Conservation (phyloP, 2,888 invertebrate species). For the Chalcosyrphus nemorum region DNA sequence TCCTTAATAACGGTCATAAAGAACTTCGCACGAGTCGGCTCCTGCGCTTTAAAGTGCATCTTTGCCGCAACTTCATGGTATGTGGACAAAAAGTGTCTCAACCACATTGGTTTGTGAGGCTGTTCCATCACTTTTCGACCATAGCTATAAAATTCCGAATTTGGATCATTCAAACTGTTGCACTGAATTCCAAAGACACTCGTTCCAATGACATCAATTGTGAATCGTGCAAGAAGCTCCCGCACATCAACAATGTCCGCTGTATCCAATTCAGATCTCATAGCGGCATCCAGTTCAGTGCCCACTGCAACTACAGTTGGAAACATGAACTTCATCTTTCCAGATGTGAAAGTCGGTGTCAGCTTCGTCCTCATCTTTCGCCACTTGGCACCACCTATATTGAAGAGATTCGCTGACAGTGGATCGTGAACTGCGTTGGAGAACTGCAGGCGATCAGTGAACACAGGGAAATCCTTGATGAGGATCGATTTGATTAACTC, state of each 20-base stretch:
- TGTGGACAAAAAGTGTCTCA: constrained; percentile 72
- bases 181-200: constrained; percentile 82
- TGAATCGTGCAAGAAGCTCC: constrained; percentile 81
- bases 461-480: constrained; percentile 80
- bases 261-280: neutral
- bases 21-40: constrained; percentile 48
- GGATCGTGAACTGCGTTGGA: constrained; percentile 76
- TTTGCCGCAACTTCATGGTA: constrained; percentile 47
- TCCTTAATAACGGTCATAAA: constrained; percentile 75
- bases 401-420: constrained; percentile 78
- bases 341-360: constrained; percentile 83
- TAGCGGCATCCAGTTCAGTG: constrained; percentile 67
- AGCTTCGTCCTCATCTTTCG: constrained; percentile 81
- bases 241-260: constrained; percentile 79
- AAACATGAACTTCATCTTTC: constrained; percentile 83
- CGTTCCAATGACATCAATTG: constrained; percentile 83
- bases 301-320: constrained; percentile 78
- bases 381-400: constrained; percentile 81
- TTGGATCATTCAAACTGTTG: constrained; percentile 80
- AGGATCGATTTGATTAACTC: constrained; percentile 79
- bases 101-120: constrained; percentile 73
- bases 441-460: constrained; percentile 77
- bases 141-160: constrained; percentile 78
- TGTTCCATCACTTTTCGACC: constrained; percentile 74
- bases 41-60: constrained; percentile 18